Conservation (phyloP, 1,140 invertebrate genomes). For the Lanistes nyassanus region DNA sequence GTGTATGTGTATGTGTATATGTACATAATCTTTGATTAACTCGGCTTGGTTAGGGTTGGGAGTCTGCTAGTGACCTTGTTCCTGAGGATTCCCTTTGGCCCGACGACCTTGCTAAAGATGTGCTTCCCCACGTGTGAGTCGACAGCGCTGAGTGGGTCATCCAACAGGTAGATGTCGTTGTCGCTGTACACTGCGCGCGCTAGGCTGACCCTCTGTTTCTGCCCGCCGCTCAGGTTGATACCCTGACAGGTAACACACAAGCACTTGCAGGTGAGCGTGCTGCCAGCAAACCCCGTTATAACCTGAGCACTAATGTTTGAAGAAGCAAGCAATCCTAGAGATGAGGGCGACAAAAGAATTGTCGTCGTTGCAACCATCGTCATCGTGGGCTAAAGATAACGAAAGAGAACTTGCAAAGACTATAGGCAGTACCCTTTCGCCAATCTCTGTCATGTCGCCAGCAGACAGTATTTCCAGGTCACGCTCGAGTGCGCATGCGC, state of each 20-base stretch:
- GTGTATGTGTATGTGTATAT: slow-evolving; percentile 7
- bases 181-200: slow-evolving; percentile 66
- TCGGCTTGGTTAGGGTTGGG: too few species aligned
- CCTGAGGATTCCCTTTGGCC: slow-evolving; percentile 70
- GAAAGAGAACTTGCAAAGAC: background rate
- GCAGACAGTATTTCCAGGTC: slow-evolving; percentile 78
- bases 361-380: background rate
- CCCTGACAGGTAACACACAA: slow-evolving; percentile 29
- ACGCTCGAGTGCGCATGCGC: slow-evolving; percentile 73
- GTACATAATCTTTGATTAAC: background rate
- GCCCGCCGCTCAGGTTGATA: slow-evolving; percentile 64
- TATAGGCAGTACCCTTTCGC: slow-evolving; percentile 55
- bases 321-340: too few species aligned
- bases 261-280: too few species aligned
- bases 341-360: background rate
- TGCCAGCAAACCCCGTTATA: too few species aligned
- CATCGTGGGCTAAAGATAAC: background rate
- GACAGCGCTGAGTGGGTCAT: slow-evolving; percentile 69
- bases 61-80: slow-evolving; percentile 51
- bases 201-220: slow-evolving; percentile 67
- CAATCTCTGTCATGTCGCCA: slow-evolving; percentile 75
- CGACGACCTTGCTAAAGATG: slow-evolving; percentile 60
- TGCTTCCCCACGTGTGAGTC: slow-evolving; percentile 66
- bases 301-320: too few species aligned
- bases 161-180: slow-evolving; percentile 77